Evolutionary conservation across 92 coral and sea anemone species (phyloP).

Genomic region (Pocillopora grandis): DNA sequence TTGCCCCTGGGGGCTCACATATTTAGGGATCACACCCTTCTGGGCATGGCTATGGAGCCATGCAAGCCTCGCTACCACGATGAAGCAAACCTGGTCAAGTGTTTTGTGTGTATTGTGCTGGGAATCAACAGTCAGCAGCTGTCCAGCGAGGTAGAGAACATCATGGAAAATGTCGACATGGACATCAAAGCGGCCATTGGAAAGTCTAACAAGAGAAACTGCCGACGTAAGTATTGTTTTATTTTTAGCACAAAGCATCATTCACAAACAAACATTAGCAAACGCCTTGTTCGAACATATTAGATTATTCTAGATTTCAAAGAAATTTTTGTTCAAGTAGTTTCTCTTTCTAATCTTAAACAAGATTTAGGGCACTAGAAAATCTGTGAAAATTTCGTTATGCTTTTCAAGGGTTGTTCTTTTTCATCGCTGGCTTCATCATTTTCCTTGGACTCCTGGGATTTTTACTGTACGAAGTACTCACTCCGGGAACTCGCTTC

Average conservation of each 20-base stretch:
- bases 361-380: slow-evolving; percentile 7
- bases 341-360: background rate
- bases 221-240: slow-evolving; percentile 74
- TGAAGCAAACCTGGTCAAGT: slow-evolving; percentile 74
- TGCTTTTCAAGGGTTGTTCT: slow-evolving; percentile 46
- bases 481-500: slow-evolving; percentile 73
- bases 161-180: slow-evolving; percentile 72
- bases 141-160: slow-evolving; percentile 70
- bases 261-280: too few relatives aligned
- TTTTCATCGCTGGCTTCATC: slow-evolving; percentile 23
- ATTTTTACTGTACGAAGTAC: slow-evolving; percentile 60
- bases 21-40: slow-evolving; percentile 67
- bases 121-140: slow-evolving; percentile 88
- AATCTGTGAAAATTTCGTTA: slow-evolving; percentile 34
- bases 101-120: slow-evolving; percentile 96
- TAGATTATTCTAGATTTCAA: too few relatives aligned
- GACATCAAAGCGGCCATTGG: slow-evolving; percentile 67
- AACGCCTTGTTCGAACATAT: too few relatives aligned
- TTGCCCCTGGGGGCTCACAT: slow-evolving; percentile 83
- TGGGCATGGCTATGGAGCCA: slow-evolving; percentile 97
- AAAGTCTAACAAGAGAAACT: slow-evolving; percentile 65
- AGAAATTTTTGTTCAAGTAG: background rate
- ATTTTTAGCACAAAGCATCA: too few relatives aligned
- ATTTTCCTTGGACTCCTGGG: slow-evolving; percentile 45
- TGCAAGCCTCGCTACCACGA: slow-evolving; percentile 62